These are phyloP conservation scores for Holothuria scabra DNA, from an alignment of 53 echinoderm and acorn worm species.

Conservation along the genomic window DNA sequence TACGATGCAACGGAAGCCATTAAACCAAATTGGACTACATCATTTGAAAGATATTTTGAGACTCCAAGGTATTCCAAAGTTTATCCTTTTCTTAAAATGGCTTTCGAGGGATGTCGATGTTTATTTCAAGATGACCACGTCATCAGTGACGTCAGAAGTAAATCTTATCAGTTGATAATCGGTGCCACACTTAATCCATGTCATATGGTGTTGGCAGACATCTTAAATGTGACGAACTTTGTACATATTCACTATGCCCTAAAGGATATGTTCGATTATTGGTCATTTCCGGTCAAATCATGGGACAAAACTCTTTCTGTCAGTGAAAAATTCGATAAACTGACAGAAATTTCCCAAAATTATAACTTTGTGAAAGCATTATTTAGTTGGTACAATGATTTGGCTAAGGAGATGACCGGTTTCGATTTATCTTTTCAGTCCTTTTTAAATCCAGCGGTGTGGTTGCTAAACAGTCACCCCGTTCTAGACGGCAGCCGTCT, in stretches of 20 bases:
- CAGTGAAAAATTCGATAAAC: background rate
- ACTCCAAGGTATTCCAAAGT: background rate
- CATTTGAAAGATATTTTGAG: background rate
- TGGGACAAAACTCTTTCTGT: background rate
- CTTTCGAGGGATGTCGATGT: background rate
- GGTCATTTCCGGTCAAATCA: background rate
- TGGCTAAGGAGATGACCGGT: background rate
- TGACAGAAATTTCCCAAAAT: background rate
- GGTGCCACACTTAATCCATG: background rate
- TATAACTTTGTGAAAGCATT: background rate
- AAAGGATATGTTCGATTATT: background rate
- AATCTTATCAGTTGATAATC: background rate
- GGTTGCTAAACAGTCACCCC: slow-evolving; percentile 46
- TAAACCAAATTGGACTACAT: background rate
- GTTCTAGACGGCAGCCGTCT: slow-evolving; percentile 34
- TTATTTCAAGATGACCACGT: background rate
- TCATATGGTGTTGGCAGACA: background rate
- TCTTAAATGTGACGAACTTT: background rate
- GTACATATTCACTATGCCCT: slow-evolving; percentile 9
- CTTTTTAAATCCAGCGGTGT: slow-evolving; percentile 14
- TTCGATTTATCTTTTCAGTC: background rate
- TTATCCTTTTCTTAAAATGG: background rate
- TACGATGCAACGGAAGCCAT: background rate
- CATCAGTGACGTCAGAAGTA: background rate
- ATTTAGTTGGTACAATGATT: slow-evolving; percentile 1